Percentiles rank a stretch among this genome's conserved stretches.
These are phyloP conservation scores for Neuroterus valhalla DNA, from an alignment of 1,140 invertebrate genomes.

Conservation along the genomic window DNA sequence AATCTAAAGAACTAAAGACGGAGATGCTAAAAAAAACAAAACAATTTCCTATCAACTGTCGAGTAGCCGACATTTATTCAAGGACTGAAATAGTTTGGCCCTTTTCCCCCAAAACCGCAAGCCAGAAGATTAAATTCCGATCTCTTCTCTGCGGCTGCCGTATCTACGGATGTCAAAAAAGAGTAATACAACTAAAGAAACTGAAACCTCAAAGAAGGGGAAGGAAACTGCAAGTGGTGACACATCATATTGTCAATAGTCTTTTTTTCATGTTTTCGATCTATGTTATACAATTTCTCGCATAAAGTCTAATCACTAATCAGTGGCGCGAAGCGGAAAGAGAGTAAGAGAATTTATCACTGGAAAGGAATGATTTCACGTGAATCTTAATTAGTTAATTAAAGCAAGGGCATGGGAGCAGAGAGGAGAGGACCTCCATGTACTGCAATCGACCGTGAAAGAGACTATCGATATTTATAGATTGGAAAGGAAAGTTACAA, in stretches of 20 bases:
- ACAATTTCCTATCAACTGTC: slow-evolving; percentile 42
- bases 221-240: no score
- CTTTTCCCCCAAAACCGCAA: slow-evolving; percentile 7
- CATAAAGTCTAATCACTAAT: neutral
- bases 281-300: neutral
- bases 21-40: no score
- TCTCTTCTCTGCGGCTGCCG: slow-evolving; percentile 9
- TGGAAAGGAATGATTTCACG: slow-evolving; percentile 10
- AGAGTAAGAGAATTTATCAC: neutral
- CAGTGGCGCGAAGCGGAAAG: neutral
- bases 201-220: no score
- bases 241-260: no score
- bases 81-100: slow-evolving; percentile 11
- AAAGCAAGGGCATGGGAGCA: slow-evolving; percentile 12
- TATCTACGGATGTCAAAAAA: slow-evolving; percentile 19
- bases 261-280: no score
- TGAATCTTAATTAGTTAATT: slow-evolving; percentile 30
- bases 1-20: no score
- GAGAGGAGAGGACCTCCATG: slow-evolving; percentile 7
- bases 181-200: no score
- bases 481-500: slow-evolving; percentile 30
- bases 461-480: slow-evolving; percentile 26
- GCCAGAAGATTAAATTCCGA: slow-evolving; percentile 20
- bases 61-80: slow-evolving; percentile 27
- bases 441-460: slow-evolving; percentile 28